Evolutionary conservation across 2,113 vertebrate genomes (phyloP), one percentile per base, ranked within the genome.

Genomic region (Podarcis raffonei): DNA sequence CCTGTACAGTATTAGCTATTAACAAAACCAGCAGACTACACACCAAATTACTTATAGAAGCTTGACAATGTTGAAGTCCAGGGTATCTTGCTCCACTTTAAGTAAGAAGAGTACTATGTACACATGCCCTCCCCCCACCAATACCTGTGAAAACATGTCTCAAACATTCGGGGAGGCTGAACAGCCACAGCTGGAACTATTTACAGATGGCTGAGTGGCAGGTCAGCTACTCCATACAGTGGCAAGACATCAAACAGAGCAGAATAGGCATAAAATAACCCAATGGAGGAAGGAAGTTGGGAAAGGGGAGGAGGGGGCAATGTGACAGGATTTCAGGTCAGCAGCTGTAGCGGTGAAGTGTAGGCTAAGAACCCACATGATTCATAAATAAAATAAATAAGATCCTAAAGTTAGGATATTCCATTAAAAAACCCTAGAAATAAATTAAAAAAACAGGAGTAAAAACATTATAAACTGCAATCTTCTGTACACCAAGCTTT

Each of bases 371-470:
- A 96, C 95, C 97, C 95, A 96, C 89, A n/a, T 90, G 96, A 96
- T 94, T 97, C 96, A 98, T 98, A 99, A 99, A 99, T 99, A 98
- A 98, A 89, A 99, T 99, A 99, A 98, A 98, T 98, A 98, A 96
- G 94, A 87, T 85, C 95, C 93, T 97, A 91, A 68, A 80, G 92
- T 94, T 96, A 93, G 93, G 95, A 95, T 74, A 85, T 88, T 93
- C 91, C 86, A 92, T 95, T 92, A 72, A 77, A 92, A 83, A 94
- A 93, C 65, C 85, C 53, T 93, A 89, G 93, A 95, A 98, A 97
- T 97, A 97, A 97, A 96, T 97, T 96, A 97, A 95, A 94, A 94
- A 82, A n/a, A 53, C 68, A 86, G 91, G 84, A 42, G 89, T 82
- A 95, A 95, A 93, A 94, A 92, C 27, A 76, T 92, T 95, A 92